A percentile compares a stretch with the other conserved stretches of the same genome.
Evolutionary conservation across 2,797 vertebrate species (phyloP).

Genomic region (Melanotaenia parkinsoni): DNA sequence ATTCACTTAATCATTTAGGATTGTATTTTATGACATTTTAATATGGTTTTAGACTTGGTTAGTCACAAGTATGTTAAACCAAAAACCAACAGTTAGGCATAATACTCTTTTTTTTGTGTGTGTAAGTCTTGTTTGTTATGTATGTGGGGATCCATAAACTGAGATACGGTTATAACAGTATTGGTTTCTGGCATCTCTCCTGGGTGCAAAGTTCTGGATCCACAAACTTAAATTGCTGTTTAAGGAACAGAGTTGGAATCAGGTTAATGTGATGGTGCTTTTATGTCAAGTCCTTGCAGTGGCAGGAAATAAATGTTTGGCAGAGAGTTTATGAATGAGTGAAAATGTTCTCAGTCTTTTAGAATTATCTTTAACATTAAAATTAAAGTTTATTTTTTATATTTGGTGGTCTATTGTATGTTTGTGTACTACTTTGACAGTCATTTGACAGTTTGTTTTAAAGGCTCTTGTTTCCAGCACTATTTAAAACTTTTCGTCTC

Average conservation of each 20-base stretch:
- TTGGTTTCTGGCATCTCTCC: not conserved
- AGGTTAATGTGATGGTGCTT: not conserved
- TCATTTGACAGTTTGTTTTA: not conserved
- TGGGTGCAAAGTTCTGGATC: not conserved
- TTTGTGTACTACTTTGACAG: not conserved
- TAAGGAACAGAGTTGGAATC: not conserved
- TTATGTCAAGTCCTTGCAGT: not conserved
- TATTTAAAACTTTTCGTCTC: not conserved
- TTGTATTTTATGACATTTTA: not conserved
- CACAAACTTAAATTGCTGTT: not conserved
- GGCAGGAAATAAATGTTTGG: not conserved
- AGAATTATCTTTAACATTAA: not conserved
- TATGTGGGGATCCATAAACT: not conserved
- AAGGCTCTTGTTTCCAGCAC: not conserved
- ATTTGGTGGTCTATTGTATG: not conserved
- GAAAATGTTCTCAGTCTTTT: not conserved
- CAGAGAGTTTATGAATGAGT: not conserved
- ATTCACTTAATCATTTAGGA: conserved; percentile 3
- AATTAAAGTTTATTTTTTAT: conserved; percentile 44
- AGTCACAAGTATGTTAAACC: not conserved
- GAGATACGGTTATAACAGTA: not conserved
- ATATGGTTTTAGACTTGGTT: not conserved
- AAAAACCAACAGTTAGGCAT: not conserved
- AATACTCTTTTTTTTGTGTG: not conserved
- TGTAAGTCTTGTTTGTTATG: not conserved